These are phyloP conservation scores for Clistopyga incitator DNA, from an alignment of 2,888 invertebrate genomes.

Conservation along the genomic window DNA sequence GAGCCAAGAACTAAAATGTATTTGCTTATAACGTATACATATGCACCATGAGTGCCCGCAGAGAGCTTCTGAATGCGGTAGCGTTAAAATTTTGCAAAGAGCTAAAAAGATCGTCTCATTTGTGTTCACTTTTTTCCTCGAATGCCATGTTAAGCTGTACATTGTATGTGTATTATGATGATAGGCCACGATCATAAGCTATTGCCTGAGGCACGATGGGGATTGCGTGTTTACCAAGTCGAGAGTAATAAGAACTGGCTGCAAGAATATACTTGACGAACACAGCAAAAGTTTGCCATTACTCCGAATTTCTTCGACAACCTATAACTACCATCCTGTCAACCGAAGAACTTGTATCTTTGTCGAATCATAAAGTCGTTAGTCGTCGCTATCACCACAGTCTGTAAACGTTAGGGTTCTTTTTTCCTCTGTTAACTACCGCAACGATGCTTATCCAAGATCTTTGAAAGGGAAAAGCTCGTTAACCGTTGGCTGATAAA, in stretches of 20 bases:
- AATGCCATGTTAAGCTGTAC: neutral
- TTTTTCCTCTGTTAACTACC: conserved; percentile 4
- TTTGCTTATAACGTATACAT: conserved; percentile 11
- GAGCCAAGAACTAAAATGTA: conserved; percentile 14
- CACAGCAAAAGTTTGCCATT: neutral
- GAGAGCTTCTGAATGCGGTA: neutral
- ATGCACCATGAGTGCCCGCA: conserved; percentile 14
- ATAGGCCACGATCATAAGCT: conserved; percentile 22
- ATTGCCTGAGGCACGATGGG: neutral
- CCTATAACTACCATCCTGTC: conserved; percentile 6
- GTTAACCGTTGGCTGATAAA: conserved; percentile 13
- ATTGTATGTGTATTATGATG: neutral
- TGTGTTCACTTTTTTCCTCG: no score
- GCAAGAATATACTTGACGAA: conserved; percentile 5
- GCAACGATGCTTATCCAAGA: conserved; percentile 1
- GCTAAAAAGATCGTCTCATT: neutral
- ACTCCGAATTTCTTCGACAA: conserved; percentile 21
- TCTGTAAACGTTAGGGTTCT: neutral
- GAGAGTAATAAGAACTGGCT: conserved; percentile 16
- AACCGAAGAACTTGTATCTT: conserved; percentile 9
- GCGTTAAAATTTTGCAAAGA: neutral
- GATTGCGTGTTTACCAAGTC: conserved; percentile 20
- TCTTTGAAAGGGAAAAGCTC: conserved; percentile 33
- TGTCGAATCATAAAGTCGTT: conserved; percentile 40
- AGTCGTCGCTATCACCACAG: neutral